Conservation (phyloP, 2,113 vertebrate genomes). For the Dissostichus mawsoni region DNA sequence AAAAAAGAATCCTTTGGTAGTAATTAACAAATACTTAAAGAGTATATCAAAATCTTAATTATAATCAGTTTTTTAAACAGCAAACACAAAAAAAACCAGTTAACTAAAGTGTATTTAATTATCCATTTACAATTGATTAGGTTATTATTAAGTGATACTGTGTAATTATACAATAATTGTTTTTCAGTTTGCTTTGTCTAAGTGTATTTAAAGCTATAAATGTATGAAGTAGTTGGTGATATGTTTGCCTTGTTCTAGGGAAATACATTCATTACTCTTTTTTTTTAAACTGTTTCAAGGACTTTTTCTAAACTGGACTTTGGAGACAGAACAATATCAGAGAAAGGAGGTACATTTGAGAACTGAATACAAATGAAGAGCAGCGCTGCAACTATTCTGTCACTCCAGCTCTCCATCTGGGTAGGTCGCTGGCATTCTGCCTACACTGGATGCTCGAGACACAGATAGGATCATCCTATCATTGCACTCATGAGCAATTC, state of each 20-base stretch:
- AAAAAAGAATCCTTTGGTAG: no score
- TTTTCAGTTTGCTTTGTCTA: no score
- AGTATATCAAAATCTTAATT: no score
- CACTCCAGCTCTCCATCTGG: constrained; percentile 13
- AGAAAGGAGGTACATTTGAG: not conserved
- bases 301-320: constrained; percentile 11
- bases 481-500: constrained; percentile 56
- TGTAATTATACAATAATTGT: no score
- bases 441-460: constrained; percentile 16
- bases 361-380: not conserved
- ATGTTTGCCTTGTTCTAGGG: not conserved
- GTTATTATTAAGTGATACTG: no score
- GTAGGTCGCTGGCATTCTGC: constrained; percentile 43
- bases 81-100: no score
- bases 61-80: no score
- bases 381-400: not conserved
- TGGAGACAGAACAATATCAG: not conserved
- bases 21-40: no score
- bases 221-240: not conserved
- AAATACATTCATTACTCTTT: not conserved
- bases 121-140: no score
- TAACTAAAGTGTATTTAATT: no score
- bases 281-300: constrained; percentile 18
- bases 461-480: constrained; percentile 56
- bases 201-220: not conserved